Base-by-base conservation (phyloP, 2,888 invertebrate species). In the Microdon myrmicae region DNA sequence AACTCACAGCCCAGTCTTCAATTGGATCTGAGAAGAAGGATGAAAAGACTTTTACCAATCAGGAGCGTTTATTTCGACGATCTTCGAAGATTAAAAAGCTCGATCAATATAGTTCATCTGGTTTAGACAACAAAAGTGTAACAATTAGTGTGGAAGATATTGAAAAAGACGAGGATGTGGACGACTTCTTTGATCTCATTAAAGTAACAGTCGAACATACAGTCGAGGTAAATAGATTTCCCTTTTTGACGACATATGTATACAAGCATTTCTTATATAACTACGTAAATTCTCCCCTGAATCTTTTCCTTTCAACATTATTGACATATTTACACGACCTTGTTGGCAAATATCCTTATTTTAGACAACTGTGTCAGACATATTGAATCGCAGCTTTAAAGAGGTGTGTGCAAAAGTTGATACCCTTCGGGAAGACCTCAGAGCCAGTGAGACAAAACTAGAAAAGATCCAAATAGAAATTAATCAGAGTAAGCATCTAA, bases 141-240 rank as follows among this genome's bases (percentile, higher is more conserved):
- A 9, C 29, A 6, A 35, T 20, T 14, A 35, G 29, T 5, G 12
- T 9, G 12, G 49, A 67, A 4, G 73, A 72, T 22, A 72, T 71
- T 2, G 74, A 74, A 8, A 76, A 74, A 47, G 75, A 75, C 39
- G 75, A 76, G 20, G 78, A 74, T 56, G 73, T 75, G 1, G 77
- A 78, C 29, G 79, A 77, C 58, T 77, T 77, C 43, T 77, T 77
- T 38, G 71, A 73, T 25, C 61, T 78, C 1, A 77, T 77, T 44
- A 72, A 73, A 6, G 71, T 73, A 38, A 77, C 77, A 0, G 78
- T 77, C 1, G 73, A 72, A 12, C 69, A 48, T 32, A 78, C 78
- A 7, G 74, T 77, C 31, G 74, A 71, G 23, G 77, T 77, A 59
- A 67, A 68, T 68, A n/a, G n/a, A n/a, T n/a, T n/a, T n/a, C n/a